Evolutionary conservation across 2,113 vertebrate genomes (phyloP).

Genomic region (Caranx ignobilis): DNA sequence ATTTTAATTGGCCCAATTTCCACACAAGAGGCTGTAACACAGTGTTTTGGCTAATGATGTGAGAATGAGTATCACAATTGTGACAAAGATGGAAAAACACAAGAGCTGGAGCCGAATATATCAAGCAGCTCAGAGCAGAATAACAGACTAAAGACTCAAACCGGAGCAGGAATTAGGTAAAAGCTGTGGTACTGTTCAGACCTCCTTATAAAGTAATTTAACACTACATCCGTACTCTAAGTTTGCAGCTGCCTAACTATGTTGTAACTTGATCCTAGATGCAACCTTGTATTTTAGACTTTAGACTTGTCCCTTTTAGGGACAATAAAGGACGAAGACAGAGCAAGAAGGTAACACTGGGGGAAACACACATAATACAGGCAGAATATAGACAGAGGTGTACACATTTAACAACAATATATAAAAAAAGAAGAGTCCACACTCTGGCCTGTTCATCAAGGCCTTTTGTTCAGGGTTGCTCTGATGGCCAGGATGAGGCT

Average conservation of each 20-base stretch:
- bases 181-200: background rate
- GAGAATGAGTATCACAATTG: background rate
- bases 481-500: no score
- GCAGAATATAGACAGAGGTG: no score
- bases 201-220: background rate
- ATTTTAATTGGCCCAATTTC: background rate
- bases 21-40: background rate
- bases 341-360: no score
- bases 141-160: background rate
- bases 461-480: no score
- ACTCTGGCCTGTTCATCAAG: no score
- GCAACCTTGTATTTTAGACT: background rate
- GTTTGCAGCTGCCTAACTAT: background rate
- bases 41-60: background rate
- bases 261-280: background rate
- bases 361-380: no score
- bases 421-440: no score
- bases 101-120: background rate
- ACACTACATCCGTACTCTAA: background rate
- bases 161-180: background rate
- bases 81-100: background rate
- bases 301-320: no score
- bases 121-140: background rate
- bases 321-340: no score
- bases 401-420: no score